Percentiles rank a stretch among this genome's conserved stretches.
These are phyloP conservation scores for Paramormyrops kingsleyae DNA, from an alignment of 2,113 vertebrate species.

Conservation along the genomic window DNA sequence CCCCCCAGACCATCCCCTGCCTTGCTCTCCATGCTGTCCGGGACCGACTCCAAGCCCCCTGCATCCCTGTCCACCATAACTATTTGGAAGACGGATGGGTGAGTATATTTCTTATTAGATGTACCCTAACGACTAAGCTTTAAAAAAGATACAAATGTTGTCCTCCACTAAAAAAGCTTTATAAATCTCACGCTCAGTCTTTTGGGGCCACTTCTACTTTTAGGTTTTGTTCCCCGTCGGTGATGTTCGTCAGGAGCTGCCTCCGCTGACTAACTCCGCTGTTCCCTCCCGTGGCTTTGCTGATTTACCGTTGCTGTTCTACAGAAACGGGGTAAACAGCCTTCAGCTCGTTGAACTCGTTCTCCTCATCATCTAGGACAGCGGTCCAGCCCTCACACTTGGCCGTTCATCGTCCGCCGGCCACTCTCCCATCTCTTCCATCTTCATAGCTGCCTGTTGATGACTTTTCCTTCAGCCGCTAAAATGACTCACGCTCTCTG, in stretches of 20 bases:
- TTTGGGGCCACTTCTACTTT: not conserved
- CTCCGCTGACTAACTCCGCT: not conserved
- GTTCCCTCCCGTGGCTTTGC: not conserved
- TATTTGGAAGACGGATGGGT: not conserved
- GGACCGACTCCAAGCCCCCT: not conserved
- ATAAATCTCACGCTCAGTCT: not conserved
- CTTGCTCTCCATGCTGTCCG: not conserved
- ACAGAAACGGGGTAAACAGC: not conserved
- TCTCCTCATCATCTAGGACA: not conserved
- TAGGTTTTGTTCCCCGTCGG: not conserved
- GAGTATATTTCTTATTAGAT: not conserved
- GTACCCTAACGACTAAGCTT: not conserved
- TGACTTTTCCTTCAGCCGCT: conserved; percentile 6
- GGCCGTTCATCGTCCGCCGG: not conserved
- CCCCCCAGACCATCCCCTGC: not conserved
- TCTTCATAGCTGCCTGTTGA: not conserved
- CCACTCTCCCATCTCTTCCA: not conserved
- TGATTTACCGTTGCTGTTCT: not conserved
- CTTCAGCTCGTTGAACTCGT: not conserved
- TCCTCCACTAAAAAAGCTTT: not conserved
- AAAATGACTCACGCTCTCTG: conserved; percentile 13
- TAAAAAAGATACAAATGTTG: conserved; percentile 4
- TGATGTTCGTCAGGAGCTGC: not conserved
- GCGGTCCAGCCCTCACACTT: not conserved
- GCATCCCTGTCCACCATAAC: not conserved